phyloP scores from a whole-genome alignment of 2,113 vertebrate genomes.

The Carassius carassius region DNA sequence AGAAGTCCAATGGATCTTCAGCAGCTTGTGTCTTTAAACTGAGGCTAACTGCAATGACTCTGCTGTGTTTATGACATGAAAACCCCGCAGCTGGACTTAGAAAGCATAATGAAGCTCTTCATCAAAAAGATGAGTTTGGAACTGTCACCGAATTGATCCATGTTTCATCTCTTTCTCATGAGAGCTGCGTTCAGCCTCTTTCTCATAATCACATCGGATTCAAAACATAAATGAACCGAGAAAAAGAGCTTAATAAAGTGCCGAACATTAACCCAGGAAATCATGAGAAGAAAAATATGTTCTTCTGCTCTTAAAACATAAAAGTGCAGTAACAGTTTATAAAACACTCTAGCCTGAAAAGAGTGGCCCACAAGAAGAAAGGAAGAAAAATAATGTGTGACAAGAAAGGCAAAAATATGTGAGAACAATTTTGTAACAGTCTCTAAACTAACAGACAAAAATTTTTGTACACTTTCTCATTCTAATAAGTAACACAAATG shows the following conservation, averaged over 20 bases:
- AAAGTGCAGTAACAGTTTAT: neutral
- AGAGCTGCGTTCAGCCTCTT: slow-evolving; percentile 3
- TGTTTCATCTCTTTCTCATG: slow-evolving; percentile 45
- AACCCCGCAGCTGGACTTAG: slow-evolving; percentile 28
- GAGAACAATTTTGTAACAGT: neutral
- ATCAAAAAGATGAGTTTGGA: slow-evolving; percentile 35
- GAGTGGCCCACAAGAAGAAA: neutral
- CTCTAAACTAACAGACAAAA: neutral
- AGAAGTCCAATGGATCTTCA: slow-evolving; percentile 28
- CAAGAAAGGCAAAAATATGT: neutral
- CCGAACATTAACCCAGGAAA: neutral
- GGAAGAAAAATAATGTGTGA: slow-evolving; percentile 4
- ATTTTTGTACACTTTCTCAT: neutral
- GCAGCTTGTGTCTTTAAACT: slow-evolving; percentile 20
- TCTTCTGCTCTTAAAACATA: neutral
- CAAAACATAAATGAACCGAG: slow-evolving; percentile 11
- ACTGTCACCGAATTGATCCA: slow-evolving; percentile 36
- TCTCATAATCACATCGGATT: slow-evolving; percentile 27
- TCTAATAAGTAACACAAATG: neutral
- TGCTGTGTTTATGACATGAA: slow-evolving; percentile 41
- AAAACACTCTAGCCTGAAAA: neutral
- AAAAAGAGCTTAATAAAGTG: neutral
- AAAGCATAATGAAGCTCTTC: slow-evolving; percentile 22
- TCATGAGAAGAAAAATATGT: neutral
- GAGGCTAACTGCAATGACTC: slow-evolving; percentile 2